These are phyloP conservation scores for Apotomis betuletana DNA, from an alignment of 2,888 invertebrate species.

Conservation along the genomic window DNA sequence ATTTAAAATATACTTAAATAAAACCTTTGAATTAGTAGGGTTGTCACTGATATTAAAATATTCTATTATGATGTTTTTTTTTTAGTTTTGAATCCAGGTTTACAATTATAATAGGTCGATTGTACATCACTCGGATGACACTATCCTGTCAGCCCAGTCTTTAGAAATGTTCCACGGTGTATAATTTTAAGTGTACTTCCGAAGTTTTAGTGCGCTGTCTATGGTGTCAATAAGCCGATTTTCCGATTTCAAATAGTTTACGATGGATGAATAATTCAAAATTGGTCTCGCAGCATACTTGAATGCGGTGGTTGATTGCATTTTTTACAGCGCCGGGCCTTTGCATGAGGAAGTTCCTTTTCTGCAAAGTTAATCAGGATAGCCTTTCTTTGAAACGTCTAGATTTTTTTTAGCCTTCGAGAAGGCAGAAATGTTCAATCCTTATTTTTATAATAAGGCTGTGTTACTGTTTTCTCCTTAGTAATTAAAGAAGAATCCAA, in stretches of 20 bases:
- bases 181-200: constrained; percentile 1
- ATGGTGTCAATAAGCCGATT: constrained; percentile 15
- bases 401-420: not conserved
- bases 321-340: constrained; percentile 47
- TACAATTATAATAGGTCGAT: too few relatives aligned
- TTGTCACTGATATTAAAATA: too few relatives aligned
- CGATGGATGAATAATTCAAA: constrained; percentile 57
- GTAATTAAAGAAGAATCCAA: too few relatives aligned
- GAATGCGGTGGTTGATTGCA: constrained; percentile 57
- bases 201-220: constrained; percentile 1
- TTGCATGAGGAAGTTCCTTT: constrained; percentile 43
- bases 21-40: too few relatives aligned
- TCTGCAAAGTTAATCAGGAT: constrained; percentile 39
- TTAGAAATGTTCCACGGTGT: too few relatives aligned
- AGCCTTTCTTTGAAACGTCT: constrained; percentile 24
- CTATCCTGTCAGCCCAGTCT: too few relatives aligned
- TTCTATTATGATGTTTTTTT: too few relatives aligned
- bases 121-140: too few relatives aligned
- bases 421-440: not conserved
- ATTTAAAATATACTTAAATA: too few relatives aligned
- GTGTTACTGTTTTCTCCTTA: too few relatives aligned
- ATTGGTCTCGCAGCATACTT: constrained; percentile 48
- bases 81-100: too few relatives aligned
- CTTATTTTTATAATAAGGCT: not conserved
- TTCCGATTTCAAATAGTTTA: constrained; percentile 36